Conservation (phyloP, 2,113 vertebrate genomes). For the Microcebus murinus region DNA sequence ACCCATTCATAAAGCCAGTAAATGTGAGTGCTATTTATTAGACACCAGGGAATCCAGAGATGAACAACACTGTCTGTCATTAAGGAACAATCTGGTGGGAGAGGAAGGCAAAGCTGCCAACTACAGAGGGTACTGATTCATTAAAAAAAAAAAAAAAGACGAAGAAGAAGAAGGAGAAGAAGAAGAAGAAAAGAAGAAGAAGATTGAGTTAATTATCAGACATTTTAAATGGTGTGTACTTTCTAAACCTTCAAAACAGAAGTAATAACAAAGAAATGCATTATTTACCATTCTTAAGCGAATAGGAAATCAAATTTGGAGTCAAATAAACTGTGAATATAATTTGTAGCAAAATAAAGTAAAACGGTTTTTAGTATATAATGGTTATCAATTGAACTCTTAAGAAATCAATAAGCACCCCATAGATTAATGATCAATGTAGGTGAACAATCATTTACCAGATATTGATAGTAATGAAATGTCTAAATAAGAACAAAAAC, state of each 20-base stretch:
- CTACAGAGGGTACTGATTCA: neutral
- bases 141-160: neutral
- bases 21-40: neutral
- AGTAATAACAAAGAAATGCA: neutral
- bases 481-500: constrained; percentile 13
- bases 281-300: neutral
- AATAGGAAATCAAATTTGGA: neutral
- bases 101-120: neutral
- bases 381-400: neutral
- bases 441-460: neutral
- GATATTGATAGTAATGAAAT: neutral
- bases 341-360: neutral
- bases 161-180: neutral
- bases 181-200: neutral
- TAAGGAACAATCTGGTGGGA: neutral
- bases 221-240: neutral
- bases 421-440: neutral
- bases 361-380: neutral
- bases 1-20: neutral
- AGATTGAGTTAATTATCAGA: neutral
- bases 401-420: neutral
- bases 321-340: neutral
- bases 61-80: neutral
- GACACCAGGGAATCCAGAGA: neutral
- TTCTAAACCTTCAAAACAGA: constrained; percentile 4